phyloP scores from a whole-genome alignment of 35 echinoderm and acorn worm species.

The Eucidaris tribuloides region DNA sequence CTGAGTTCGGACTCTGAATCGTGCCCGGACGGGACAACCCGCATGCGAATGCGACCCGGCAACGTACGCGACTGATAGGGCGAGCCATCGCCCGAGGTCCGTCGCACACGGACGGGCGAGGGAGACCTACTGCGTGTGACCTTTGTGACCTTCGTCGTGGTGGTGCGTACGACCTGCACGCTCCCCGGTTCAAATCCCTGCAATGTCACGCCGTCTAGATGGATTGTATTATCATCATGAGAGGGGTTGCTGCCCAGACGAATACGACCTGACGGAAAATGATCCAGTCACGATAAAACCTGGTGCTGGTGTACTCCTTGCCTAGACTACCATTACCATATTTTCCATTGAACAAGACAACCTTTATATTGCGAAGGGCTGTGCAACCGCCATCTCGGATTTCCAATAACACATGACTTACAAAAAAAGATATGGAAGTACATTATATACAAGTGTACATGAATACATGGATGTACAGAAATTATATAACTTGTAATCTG shows the following conservation, averaged over 20 bases:
- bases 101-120: conserved; percentile 30
- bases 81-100: neutral
- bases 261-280: too few species aligned
- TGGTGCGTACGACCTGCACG: conserved; percentile 58
- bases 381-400: too few species aligned
- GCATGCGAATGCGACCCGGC: conserved; percentile 8
- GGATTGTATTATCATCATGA: conserved; percentile 45
- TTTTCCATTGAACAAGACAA: too few species aligned
- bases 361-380: too few species aligned
- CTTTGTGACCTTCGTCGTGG: conserved; percentile 69
- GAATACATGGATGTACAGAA: too few species aligned
- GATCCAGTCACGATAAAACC: too few species aligned
- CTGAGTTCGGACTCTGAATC: conserved; percentile 26
- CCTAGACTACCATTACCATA: too few species aligned
- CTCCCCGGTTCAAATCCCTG: conserved; percentile 66
- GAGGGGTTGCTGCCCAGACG: neutral
- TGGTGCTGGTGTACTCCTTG: too few species aligned
- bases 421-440: too few species aligned
- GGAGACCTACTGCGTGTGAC: conserved; percentile 66
- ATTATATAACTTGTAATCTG: too few species aligned
- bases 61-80: neutral
- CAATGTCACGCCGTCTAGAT: conserved; percentile 67
- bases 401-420: too few species aligned
- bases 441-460: too few species aligned
- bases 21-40: neutral